phyloP scores from a whole-genome alignment of 2,113 vertebrate species.

The Cynopterus brachyotis region DNA sequence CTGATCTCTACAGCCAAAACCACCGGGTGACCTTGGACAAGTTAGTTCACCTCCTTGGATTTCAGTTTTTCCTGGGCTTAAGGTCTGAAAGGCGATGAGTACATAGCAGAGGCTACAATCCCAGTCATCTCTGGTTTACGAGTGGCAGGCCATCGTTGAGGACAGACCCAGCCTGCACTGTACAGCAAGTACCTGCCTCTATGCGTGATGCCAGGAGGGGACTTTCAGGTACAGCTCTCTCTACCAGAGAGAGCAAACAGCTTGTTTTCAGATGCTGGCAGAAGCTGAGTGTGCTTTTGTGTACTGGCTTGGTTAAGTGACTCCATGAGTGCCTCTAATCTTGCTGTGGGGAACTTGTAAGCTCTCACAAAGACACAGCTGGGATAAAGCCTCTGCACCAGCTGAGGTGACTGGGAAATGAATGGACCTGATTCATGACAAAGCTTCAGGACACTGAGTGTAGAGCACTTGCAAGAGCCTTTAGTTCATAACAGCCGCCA shows the following conservation, averaged over 20 bases:
- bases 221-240: not conserved
- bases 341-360: constrained; percentile 27
- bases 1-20: not conserved
- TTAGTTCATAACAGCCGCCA: not conserved
- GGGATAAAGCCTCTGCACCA: not conserved
- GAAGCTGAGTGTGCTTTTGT: not conserved
- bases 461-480: not conserved
- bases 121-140: fast-evolving
- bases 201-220: fast-evolving
- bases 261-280: not conserved
- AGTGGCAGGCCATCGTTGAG: fast-evolving
- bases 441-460: not conserved
- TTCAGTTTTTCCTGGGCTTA: not conserved
- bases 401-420: not conserved
- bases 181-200: not conserved
- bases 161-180: not conserved
- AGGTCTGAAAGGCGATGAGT: not conserved
- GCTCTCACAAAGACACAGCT: not conserved
- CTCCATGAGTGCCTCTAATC: not conserved
- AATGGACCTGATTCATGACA: not conserved
- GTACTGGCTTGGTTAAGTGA: not conserved
- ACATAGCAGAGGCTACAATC: not conserved
- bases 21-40: not conserved
- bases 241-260: not conserved
- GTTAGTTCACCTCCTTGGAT: not conserved